phyloP scores from a whole-genome alignment of 2,113 vertebrate genomes.

The Eulemur rufifrons region DNA sequence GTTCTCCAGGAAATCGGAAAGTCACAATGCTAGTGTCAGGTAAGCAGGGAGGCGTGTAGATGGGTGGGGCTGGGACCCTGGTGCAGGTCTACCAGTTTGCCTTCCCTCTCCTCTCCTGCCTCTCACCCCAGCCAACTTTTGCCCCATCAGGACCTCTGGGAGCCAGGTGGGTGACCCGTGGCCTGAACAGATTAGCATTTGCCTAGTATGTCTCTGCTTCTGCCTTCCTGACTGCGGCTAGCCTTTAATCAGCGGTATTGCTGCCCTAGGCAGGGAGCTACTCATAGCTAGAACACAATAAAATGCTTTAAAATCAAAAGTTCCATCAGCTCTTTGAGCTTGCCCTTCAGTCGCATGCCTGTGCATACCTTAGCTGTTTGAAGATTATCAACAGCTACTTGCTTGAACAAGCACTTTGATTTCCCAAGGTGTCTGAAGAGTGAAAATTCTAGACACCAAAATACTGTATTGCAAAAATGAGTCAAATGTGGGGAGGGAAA shows the following conservation, averaged over 20 bases:
- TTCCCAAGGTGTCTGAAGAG: neutral
- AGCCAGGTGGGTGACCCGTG: neutral
- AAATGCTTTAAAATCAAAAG: neutral
- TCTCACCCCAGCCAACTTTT: neutral
- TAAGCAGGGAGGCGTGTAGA: accelerated
- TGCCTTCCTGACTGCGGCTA: neutral
- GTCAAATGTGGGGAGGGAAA: neutral
- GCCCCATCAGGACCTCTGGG: neutral
- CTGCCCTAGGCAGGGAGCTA: neutral
- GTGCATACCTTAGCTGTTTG: neutral
- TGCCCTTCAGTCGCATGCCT: neutral
- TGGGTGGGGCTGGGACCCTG: accelerated
- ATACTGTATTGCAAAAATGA: neutral
- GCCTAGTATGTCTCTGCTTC: neutral
- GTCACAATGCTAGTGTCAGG: neutral
- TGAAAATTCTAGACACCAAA: neutral
- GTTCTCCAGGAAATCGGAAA: neutral
- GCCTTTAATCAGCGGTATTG: neutral
- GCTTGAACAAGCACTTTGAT: neutral
- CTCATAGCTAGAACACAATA: neutral
- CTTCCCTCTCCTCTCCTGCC: neutral
- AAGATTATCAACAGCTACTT: neutral
- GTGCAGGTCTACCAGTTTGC: neutral
- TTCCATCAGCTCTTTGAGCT: neutral
- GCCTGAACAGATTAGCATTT: neutral